These are phyloP conservation scores for Lathronympha strigana DNA, from an alignment of 2,888 invertebrate genomes.

Conservation along the genomic window DNA sequence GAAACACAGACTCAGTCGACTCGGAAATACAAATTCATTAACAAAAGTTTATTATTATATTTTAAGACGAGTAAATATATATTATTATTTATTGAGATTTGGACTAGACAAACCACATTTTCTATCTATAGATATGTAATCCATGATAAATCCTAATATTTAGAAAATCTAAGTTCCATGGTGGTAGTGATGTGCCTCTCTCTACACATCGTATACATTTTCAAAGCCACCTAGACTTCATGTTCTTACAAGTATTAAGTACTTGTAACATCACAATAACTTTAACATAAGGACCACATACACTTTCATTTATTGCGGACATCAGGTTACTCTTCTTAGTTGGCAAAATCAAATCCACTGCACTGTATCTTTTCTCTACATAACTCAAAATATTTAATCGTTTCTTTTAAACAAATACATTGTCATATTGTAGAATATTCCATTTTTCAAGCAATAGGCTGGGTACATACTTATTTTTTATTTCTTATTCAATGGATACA, in stretches of 20 bases:
- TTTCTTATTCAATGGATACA: too few species aligned
- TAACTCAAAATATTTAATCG: neutral
- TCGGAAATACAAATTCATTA: slow-evolving; percentile 69
- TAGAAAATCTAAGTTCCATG: slow-evolving; percentile 80
- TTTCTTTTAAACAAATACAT: neutral
- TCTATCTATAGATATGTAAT: slow-evolving; percentile 85
- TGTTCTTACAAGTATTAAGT: slow-evolving; percentile 27
- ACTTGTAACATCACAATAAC: slow-evolving; percentile 37
- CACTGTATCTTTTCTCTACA: neutral
- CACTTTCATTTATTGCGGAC: slow-evolving; percentile 15
- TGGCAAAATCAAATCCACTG: slow-evolving; percentile 19
- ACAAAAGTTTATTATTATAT: slow-evolving; percentile 60
- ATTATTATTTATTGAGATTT: slow-evolving; percentile 79
- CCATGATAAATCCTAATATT: slow-evolving; percentile 82
- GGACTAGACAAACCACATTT: slow-evolving; percentile 83
- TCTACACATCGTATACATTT: slow-evolving; percentile 70
- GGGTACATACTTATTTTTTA: too few species aligned
- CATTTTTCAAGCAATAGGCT: too few species aligned
- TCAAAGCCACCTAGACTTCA: slow-evolving; percentile 63
- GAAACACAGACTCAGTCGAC: slow-evolving; percentile 77
- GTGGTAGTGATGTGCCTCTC: slow-evolving; percentile 72
- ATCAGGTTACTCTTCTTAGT: slow-evolving; percentile 16
- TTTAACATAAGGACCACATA: slow-evolving; percentile 26
- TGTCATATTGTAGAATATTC: too few species aligned
- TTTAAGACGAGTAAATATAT: slow-evolving; percentile 78